A percentile compares a stretch with the other conserved stretches of the same genome.
Evolutionary conservation across 1,140 invertebrate genomes (phyloP).

Genomic region (Halotydeus destructor): DNA sequence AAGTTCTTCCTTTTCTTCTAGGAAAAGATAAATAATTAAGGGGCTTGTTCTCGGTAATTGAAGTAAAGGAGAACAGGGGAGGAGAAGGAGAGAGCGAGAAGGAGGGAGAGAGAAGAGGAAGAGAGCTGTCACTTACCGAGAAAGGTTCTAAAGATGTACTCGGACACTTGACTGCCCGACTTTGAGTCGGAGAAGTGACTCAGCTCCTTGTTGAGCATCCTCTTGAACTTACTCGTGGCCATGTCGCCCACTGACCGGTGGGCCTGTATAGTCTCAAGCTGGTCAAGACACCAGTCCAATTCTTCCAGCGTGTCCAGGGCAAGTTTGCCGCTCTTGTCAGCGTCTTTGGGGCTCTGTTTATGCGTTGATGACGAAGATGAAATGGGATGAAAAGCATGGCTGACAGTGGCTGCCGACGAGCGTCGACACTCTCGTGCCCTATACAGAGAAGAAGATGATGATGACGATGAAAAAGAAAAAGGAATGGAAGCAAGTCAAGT

Average conservation of each 20-base stretch:
- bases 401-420: not conserved
- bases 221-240: slow-evolving; percentile 98
- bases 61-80: too few relatives aligned
- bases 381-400: not conserved
- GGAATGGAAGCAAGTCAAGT: not conserved
- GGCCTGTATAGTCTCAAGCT: slow-evolving; percentile 96
- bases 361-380: too few relatives aligned
- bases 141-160: slow-evolving; percentile 96
- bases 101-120: too few relatives aligned
- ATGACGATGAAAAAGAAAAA: not conserved
- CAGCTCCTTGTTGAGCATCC: slow-evolving; percentile 97
- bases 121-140: slow-evolving; percentile 84
- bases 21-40: slow-evolving; percentile 13
- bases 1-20: slow-evolving; percentile 89
- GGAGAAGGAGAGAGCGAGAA: too few relatives aligned
- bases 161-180: slow-evolving; percentile 95
- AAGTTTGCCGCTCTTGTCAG: slow-evolving; percentile 55
- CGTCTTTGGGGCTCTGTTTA: slow-evolving; percentile 45
- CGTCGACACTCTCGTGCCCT: not conserved
- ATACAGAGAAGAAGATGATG: not conserved
- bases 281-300: slow-evolving; percentile 97
- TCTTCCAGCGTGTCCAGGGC: slow-evolving; percentile 93
- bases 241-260: slow-evolving; percentile 97
- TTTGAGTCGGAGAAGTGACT: slow-evolving; percentile 97
- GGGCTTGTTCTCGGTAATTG: too few relatives aligned